Percentiles rank a stretch among this genome's conserved stretches.
phyloP scores from a whole-genome alignment of 2,888 invertebrate genomes.

The Blastobasis lacticolella region DNA sequence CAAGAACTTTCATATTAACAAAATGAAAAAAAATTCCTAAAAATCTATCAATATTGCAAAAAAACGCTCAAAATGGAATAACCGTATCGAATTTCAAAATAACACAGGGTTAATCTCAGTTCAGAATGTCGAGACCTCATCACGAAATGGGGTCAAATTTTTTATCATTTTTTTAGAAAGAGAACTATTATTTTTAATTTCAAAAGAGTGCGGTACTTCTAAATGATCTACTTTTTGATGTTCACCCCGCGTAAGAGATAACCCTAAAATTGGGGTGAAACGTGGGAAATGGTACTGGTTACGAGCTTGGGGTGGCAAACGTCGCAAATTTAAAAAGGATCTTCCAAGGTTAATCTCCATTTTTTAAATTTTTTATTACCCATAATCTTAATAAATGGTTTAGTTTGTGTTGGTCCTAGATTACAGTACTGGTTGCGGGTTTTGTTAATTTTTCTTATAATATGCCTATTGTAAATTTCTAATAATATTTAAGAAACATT shows the following conservation, averaged over 20 bases:
- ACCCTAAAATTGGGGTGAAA: constrained; percentile 51
- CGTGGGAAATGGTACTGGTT: constrained; percentile 36
- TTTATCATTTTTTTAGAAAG: constrained; percentile 33
- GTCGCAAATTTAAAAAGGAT: constrained; percentile 37
- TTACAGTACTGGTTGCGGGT: too few species aligned
- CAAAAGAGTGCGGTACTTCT: constrained; percentile 47
- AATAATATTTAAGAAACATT: too few species aligned
- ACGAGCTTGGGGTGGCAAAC: constrained; percentile 31
- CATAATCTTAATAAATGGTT: too few species aligned
- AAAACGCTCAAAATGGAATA: constrained; percentile 25
- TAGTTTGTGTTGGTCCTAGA: too few species aligned
- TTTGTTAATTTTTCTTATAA: too few species aligned
- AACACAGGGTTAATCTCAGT: constrained; percentile 56
- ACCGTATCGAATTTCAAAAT: constrained; percentile 65
- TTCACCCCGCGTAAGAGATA: constrained; percentile 47
- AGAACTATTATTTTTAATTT: constrained; percentile 15
- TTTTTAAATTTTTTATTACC: constrained; percentile 23
- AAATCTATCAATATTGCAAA: constrained; percentile 17
- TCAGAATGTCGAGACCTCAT: constrained; percentile 67
- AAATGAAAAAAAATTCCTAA: constrained; percentile 3
- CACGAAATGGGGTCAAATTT: constrained; percentile 59
- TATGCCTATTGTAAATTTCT: too few species aligned
- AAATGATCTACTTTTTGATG: constrained; percentile 59
- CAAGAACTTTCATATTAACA: constrained; percentile 28
- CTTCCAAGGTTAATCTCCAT: constrained; percentile 48